Base-by-base conservation (phyloP, 2,113 vertebrate genomes). In the Oenanthe melanoleuca region DNA sequence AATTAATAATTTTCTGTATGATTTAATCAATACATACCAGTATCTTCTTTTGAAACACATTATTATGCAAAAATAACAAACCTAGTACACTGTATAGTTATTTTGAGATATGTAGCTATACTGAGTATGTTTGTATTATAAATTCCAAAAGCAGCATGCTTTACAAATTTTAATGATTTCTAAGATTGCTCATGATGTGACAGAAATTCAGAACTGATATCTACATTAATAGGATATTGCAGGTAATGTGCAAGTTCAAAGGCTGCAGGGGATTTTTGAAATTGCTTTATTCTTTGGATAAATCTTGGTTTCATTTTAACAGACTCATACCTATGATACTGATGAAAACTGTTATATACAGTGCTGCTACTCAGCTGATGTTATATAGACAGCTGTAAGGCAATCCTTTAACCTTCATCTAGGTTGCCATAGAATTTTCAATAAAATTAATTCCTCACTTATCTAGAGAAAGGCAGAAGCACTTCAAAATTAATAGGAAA, bases 1-100 rank as follows among this genome's bases (percentile, higher is more conserved):
- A 95, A 92, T 79, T 31, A 86, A 81, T 95, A 52, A 85, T 83
- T 95, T 93, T 61, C 69, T 86, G 22, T 49, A 65, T 37, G 34
- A 93, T 95, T 93, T 83, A 82, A 93, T 95, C 78, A 95, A 45
- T 3, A 8, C 25, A 47, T 49, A 57, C 24, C 45, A 86, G 14
- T 71, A 59, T 45, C 70, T 84, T 80, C 49, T 93, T 92, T 89
- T 85, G 56, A 42, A 80, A 95, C 52, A 80, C 33, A 5, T 34
- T 49, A 34, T 47, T 81, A 92, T 67, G 60, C 77, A 77, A 77
- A 91, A 96, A 90, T 67, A 91, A 80, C 11, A 86, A 84, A 64
- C n/a, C 65, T 53, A 59, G 47, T 66, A 74, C 13, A 52, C 24
- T 40, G 53, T 29, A 14, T 1, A 86, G 75, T 73, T 82, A 40